Evolutionary conservation across 1,140 invertebrate genomes (phyloP).

Genomic region (Cryptotermes secundus): DNA sequence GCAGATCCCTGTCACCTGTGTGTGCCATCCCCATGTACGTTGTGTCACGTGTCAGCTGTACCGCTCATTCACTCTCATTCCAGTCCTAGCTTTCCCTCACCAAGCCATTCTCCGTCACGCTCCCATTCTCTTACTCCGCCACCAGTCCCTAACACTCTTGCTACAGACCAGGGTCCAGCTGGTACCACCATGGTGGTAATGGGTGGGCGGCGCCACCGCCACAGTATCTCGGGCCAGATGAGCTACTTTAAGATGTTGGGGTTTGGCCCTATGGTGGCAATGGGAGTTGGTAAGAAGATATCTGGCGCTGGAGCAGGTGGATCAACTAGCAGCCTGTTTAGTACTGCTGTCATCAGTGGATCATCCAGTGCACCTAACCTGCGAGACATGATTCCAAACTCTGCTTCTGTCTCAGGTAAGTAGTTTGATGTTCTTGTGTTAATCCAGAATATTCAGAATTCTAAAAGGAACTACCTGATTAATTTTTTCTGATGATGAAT

Average conservation of each 20-base stretch:
- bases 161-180: constrained; percentile 55
- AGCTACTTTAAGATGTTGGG: constrained; percentile 86
- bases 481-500: too few species aligned
- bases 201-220: constrained; percentile 72
- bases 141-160: not conserved
- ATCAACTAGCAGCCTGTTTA: constrained; percentile 81
- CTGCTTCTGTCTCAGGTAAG: constrained; percentile 71
- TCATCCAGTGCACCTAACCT: constrained; percentile 88
- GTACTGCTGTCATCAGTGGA: constrained; percentile 90
- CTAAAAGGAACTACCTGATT: too few species aligned
- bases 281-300: constrained; percentile 54
- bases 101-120: too few species aligned
- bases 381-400: constrained; percentile 76
- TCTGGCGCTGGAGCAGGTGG: constrained; percentile 63
- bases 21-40: not conserved
- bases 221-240: constrained; percentile 91
- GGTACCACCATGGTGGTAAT: not conserved
- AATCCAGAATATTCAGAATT: too few species aligned
- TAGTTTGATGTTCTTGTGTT: constrained; percentile 24
- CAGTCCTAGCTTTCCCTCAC: not conserved
- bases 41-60: not conserved
- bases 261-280: constrained; percentile 52
- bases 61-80: not conserved
- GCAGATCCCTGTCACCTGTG: not conserved
- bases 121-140: not conserved